Evolutionary conservation across 2,888 invertebrate genomes (phyloP), one percentile per base, ranked within the genome.

Genomic region (Lasioglossum lativentre): DNA sequence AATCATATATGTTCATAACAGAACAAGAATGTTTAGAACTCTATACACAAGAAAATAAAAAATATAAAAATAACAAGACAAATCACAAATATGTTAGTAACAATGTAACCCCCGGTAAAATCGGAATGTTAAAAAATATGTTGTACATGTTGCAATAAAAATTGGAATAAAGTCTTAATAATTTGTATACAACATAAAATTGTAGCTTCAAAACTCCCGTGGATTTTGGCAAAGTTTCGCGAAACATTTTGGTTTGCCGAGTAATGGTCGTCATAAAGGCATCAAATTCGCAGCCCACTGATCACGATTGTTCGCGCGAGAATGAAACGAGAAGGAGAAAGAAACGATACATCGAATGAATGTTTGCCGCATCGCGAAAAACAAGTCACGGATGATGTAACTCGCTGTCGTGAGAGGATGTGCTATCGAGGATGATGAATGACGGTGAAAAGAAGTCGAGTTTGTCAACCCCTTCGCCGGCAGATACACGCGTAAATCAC

Each of bases 391-490:
- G 52, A 73, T 34, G 59, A 63, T 63, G 84, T 84, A 78, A 83
- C 84, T 74, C 74, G 78, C 75, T 82, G 83, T 59, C 47, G 42
- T 74, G 42, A 63, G 2, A 19, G 59, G 70, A 16, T 34, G 34
- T 34, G 27, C 66, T 66, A 63, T 73, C 56, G 47, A 76, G 52
- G 30, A 16, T 27, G 45, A 78, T 70, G 47, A 75, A 63, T 27
- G 34, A 66, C 72, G 45, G 30, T 63, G 27, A 70, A 34, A 59
- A 30, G 38, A 56, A 66, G 23, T 56, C 16, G 14, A 27, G 75
- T 27, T 45, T 45, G 23, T 77, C 76, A 52, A 83, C 75, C 84
- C 75, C 63, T 71, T 83, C 84, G 83, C 52, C 47, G 27, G 19
- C n/a, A 30, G 16, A 47, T 23, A 52, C 23, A 23, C 8, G 52